Conservation (phyloP, 1,140 invertebrate genomes). For the Dendroctonus valens region DNA sequence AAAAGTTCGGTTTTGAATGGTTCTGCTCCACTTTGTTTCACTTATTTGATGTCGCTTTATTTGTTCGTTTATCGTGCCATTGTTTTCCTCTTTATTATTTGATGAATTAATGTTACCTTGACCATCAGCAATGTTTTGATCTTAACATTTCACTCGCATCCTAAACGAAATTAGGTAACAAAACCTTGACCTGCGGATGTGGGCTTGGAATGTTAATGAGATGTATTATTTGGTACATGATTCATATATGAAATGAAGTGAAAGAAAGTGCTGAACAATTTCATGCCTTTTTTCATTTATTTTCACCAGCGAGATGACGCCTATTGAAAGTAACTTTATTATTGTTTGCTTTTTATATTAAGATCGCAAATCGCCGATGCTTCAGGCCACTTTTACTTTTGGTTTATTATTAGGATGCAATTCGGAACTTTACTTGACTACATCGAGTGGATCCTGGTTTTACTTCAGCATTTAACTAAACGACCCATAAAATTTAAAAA, state of each 20-base stretch:
- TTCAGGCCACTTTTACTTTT: conserved; percentile 12
- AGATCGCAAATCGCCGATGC: not conserved
- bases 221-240: conserved; percentile 10
- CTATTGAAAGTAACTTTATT: conserved; percentile 13
- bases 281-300: conserved; percentile 4
- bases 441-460: too few species aligned
- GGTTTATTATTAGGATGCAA: not conserved
- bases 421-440: not conserved
- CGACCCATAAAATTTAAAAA: too few species aligned
- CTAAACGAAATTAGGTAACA: conserved; percentile 18
- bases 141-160: not conserved
- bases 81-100: too few species aligned
- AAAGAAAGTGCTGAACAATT: conserved; percentile 15
- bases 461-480: too few species aligned
- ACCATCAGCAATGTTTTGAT: too few species aligned
- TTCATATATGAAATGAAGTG: conserved; percentile 1
- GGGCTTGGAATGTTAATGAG: conserved; percentile 16
- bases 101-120: too few species aligned
- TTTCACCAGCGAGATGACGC: not conserved
- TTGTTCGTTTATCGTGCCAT: too few species aligned
- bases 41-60: too few species aligned
- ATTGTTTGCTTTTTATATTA: conserved; percentile 1
- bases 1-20: too few species aligned
- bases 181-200: conserved; percentile 21
- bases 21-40: too few species aligned